Evolutionary conservation across 2,888 invertebrate genomes (phyloP), one percentile per base, ranked within the genome.

Genomic region (Maniola hyperantus): DNA sequence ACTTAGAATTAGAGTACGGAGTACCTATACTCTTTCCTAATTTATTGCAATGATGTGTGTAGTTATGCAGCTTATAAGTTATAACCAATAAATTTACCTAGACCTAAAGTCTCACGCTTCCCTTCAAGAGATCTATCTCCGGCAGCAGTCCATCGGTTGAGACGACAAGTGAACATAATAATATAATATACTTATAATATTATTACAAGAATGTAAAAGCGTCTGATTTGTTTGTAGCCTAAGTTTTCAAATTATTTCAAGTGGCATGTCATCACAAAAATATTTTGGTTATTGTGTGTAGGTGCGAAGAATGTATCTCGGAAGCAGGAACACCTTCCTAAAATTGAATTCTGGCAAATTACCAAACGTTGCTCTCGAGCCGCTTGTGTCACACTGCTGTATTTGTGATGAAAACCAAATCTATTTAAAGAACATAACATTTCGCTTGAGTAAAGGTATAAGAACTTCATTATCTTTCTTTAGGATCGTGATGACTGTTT

Each of bases 251-350:
- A n/a, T n/a, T n/a, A n/a, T 33, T 15, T 15, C 48, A 59, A 34
- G 48, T 46, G 44, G 44, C 33, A 26, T 26, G n/a, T 51, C 50
- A 61, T 61, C 39, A 50, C 50, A 61, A 61, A 46, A 59, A 59
- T 15, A 57, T 55, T 55, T 36, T 36, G 26, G 18, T 44, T 33
- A 26, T 34, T 2, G 18, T 36, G 71, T 69, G 71, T 74, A 69
- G 73, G 71, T 73, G 79, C 73, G 70, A 78, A 79, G 83, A 88
- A 87, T 87, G 84, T 83, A 84, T 80, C 79, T 89, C 86, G 90
- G 87, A 89, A 86, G 83, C 80, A 81, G 86, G 84, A 84, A 86
- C 78, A 83, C 82, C 83, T 82, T 77, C 76, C 72, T 72, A 74
- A 74, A 72, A 68, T 71, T 71, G 67, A 65, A 67, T 64, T 66